phyloP scores from a whole-genome alignment of 2,888 invertebrate genomes.

The Hartigia nigra region DNA sequence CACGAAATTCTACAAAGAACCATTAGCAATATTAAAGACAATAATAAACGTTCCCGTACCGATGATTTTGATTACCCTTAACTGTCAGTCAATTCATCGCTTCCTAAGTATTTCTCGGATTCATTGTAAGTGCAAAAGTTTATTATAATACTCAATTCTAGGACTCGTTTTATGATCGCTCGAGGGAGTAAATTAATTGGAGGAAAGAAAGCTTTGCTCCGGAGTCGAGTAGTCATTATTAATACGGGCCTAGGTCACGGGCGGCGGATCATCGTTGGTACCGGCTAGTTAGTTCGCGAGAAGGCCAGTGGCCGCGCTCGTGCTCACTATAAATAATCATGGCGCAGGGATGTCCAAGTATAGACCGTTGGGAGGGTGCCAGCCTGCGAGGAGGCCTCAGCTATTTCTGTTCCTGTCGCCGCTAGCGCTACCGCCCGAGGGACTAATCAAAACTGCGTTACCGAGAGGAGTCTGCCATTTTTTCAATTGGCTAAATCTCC shows the following conservation, averaged over 20 bases:
- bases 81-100: not conserved
- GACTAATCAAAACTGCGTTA: slow-evolving; percentile 45
- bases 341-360: slow-evolving; percentile 84
- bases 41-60: not conserved
- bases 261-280: slow-evolving; percentile 64
- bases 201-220: slow-evolving; percentile 19
- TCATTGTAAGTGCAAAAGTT: not conserved
- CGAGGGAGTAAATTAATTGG: slow-evolving; percentile 33
- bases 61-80: not conserved
- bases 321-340: slow-evolving; percentile 78
- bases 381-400: slow-evolving; percentile 68
- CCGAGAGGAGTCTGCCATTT: slow-evolving; percentile 18
- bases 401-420: slow-evolving; percentile 64
- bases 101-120: not conserved
- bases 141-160: not conserved
- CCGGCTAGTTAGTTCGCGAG: slow-evolving; percentile 69
- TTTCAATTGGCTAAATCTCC: slow-evolving; percentile 17
- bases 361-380: slow-evolving; percentile 85
- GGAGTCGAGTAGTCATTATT: slow-evolving; percentile 53
- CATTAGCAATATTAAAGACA: not conserved
- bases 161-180: slow-evolving; percentile 23
- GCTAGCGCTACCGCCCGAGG: slow-evolving; percentile 50
- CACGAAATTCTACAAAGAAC: not conserved
- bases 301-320: slow-evolving; percentile 68
- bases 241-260: slow-evolving; percentile 69